These are phyloP conservation scores for Caretta caretta DNA, from an alignment of 2,113 vertebrate genomes.

Conservation along the genomic window DNA sequence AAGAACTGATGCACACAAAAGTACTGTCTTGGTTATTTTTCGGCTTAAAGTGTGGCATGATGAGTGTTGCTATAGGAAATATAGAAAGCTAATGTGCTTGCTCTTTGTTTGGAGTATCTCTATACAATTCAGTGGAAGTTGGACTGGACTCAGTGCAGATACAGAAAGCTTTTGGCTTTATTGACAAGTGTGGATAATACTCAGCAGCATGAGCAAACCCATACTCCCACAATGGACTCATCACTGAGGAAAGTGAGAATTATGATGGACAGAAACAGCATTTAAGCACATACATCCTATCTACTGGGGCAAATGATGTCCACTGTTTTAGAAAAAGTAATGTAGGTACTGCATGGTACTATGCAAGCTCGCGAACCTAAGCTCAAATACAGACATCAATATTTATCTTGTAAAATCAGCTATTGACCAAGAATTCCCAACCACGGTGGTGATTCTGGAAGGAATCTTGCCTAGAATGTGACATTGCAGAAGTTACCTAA, in stretches of 20 bases:
- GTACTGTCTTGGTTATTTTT: background rate
- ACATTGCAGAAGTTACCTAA: background rate
- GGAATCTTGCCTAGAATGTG: background rate
- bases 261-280: background rate
- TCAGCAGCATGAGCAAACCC: background rate
- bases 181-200: background rate
- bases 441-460: background rate
- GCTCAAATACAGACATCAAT: background rate
- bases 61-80: background rate
- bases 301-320: background rate
- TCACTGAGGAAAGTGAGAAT: background rate
- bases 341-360: background rate
- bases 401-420: background rate
- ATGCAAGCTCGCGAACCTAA: background rate
- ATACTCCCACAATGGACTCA: background rate
- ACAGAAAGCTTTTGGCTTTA: background rate
- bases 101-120: background rate
- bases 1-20: background rate
- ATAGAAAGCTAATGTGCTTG: background rate
- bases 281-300: background rate
- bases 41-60: background rate
- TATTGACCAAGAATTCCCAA: background rate
- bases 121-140: background rate
- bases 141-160: background rate
- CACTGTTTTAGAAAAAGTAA: background rate